Evolutionary conservation across 2,888 invertebrate species (phyloP), one percentile per base, ranked within the genome.

Genomic region (Cataglyphis rosenhaueri): DNA sequence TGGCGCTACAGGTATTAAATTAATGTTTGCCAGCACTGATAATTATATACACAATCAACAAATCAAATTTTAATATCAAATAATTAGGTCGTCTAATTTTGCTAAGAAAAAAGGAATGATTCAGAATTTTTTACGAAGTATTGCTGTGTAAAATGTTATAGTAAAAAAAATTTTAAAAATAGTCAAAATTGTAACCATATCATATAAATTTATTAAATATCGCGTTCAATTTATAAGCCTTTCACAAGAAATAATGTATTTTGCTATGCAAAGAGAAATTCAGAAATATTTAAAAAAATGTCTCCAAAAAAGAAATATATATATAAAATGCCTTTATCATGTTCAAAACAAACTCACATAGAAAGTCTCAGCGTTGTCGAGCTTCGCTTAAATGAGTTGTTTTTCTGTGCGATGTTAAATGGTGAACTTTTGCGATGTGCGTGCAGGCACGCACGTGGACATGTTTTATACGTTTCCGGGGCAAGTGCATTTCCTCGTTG

Each of bases 401-500:
- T 12, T 35, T 57, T 76, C 55, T 25, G 66, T 48, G 65, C 55
- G 21, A 65, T 66, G 32, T 75, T 78, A 79, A 85, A 86, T 73
- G 48, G 62, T 21, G 61, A 75, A 75, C 70, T 81, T 75, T 55
- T 15, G 25, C 52, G 48, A 66, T 44, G 59, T n/a, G 35, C 66
- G 66, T 62, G 44, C 59, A 18, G 64, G 52, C 74, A 61, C 65
- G 81, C 64, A 65, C 25, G 68, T 75, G 48, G 21, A 76, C 75
- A 70, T 76, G 52, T 64, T 82, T 85, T 82, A 75, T 66, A 59
- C 65, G 66, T 70, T 85, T 82, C 29, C 61, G 12, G 38, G 64
- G 62, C 81, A 84, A 89, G 88, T 88, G 89, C 85, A 87, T 89
- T 89, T 86, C 64, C 86, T 55, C 88, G 88, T 89, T 65, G 65